Percentiles rank a stretch among this genome's conserved stretches.
Conservation (phyloP, 2,113 vertebrate species). For the Stegastes partitus region DNA sequence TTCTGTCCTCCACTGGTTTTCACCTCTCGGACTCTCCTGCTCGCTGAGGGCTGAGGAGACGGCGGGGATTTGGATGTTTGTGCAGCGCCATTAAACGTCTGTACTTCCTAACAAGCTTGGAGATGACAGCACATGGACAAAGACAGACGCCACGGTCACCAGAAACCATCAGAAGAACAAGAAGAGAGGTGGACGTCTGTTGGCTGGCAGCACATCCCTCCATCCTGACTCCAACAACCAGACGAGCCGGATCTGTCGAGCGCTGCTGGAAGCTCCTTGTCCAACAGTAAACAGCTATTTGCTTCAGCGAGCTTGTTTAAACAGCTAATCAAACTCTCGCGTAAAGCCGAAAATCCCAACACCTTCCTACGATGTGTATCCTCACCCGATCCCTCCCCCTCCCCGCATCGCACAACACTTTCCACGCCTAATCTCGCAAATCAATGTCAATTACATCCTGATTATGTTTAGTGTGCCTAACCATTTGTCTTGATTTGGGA, state of each 20-base stretch:
- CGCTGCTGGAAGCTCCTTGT: not conserved
- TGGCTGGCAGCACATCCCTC: conserved; percentile 39
- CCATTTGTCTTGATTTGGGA: conserved; percentile 76
- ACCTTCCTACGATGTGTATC: conserved; percentile 32
- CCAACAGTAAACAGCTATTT: conserved; percentile 16
- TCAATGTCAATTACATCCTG: conserved; percentile 75
- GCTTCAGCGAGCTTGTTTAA: conserved; percentile 44
- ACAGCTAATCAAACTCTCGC: conserved; percentile 49
- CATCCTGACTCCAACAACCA: conserved; percentile 8
- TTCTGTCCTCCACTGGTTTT: too few relatives aligned
- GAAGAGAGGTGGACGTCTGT: conserved; percentile 60
- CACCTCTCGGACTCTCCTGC: too few relatives aligned
- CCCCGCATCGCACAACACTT: too few relatives aligned
- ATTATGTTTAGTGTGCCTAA: conserved; percentile 55
- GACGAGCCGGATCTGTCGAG: conserved; percentile 10
- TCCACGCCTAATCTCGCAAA: conserved; percentile 25
- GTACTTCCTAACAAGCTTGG: too few relatives aligned
- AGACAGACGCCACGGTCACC: too few relatives aligned
- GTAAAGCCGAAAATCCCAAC: conserved; percentile 37
- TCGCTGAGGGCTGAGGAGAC: too few relatives aligned
- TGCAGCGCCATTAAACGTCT: too few relatives aligned
- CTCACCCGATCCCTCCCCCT: not conserved
- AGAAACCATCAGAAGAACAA: conserved; percentile 48
- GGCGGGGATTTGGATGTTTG: too few relatives aligned
- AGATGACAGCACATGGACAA: too few relatives aligned